Evolutionary conservation across 2,113 vertebrate genomes (phyloP), one percentile per base, ranked within the genome.

Genomic region (Tringa solitaria): DNA sequence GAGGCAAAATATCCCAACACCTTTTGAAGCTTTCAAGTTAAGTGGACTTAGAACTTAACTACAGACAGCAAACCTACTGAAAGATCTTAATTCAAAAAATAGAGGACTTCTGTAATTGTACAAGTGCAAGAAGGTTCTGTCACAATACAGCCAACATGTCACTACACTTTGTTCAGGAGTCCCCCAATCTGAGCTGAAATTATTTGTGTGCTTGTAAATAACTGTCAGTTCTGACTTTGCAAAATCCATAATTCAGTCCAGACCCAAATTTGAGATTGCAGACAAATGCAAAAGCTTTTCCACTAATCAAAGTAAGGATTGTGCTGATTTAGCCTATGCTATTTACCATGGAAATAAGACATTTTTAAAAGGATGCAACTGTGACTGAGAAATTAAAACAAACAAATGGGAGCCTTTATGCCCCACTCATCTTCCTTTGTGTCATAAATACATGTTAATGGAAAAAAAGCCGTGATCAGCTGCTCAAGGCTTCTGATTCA

Each of bases 401-500:
- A 84, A 32, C 4, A 87, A 87, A 83, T 45, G 48, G 6, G 20
- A 93, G 28, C 45, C 61, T 69, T 93, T 83, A 72, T 26, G 86
- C 30, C 21, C 56, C 35, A 61, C 80, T 84, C 70, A 77, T 78
- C 74, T 94, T 93, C 59, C 59, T 81, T 56, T 75, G 32, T 59
- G 54, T 39, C 35, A 75, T 23, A 94, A 84, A 84, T 10, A n/a
- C 20, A 32, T 57, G 77, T 68, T 64, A 92, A 73, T 16, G 33
- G 61, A 84, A 87, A 84, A 84, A 81, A 81, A 64, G 48, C 48
- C 87, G 73, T 13, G 6, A 92, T 70, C 69, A 81, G 73, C 51
- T 94, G 89, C 94, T 84, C 51, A 60, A 87, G 77, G 69, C 77
- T 87, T 89, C 69, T 93, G 89, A 94, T 95, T 95, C 94, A 94